Base-by-base conservation (phyloP, 2,888 invertebrate genomes). In the Zygogramma bicolorata region DNA sequence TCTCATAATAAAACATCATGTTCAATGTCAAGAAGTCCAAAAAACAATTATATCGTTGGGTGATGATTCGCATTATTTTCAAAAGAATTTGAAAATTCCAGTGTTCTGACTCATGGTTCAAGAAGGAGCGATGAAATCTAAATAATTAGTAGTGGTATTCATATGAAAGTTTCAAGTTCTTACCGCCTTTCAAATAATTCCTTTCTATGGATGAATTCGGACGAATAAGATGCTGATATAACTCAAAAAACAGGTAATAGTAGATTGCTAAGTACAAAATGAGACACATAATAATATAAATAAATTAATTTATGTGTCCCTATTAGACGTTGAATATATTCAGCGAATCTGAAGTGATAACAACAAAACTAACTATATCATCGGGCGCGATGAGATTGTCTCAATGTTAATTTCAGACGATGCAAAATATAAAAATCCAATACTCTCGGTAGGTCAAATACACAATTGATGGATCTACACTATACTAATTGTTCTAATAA, bases 401-500 rank as follows among this genome's bases (percentile, higher is more conserved):
- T 71, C 66, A 73, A 75, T 70, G 70, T 46, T 68, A 73, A 67
- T 42, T 74, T 74, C 68, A 42, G 74, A 70, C 13, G 59, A 62
- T 31, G 65, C 53, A 70, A 31, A 20, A 53, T 65, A 65, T 62
- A 42, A 57, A 67, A 72, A 42, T 65, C 53, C 60, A 75, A 62
- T 60, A 73, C 72, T 69, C 53, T 42, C 15, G 29, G 69, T 77
- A 79, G 79, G 80, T 81, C 78, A 81, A 81, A 81, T 81, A 80
- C 80, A 77, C 77, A 76, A 77, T 75, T 75, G 76, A 75, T 79
- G 76, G 78, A 79, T 76, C 78, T 81, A 80, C 83, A 85, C 84
- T 84, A 82, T 81, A 73, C 79, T 77, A 78, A 76, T 78, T 78
- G 77, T 80, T 79, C 81, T 82, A 82, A 75, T 80, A 78, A 84